Evolutionary conservation across 2,113 vertebrate genomes (phyloP).

Genomic region (Silurus glanis): DNA sequence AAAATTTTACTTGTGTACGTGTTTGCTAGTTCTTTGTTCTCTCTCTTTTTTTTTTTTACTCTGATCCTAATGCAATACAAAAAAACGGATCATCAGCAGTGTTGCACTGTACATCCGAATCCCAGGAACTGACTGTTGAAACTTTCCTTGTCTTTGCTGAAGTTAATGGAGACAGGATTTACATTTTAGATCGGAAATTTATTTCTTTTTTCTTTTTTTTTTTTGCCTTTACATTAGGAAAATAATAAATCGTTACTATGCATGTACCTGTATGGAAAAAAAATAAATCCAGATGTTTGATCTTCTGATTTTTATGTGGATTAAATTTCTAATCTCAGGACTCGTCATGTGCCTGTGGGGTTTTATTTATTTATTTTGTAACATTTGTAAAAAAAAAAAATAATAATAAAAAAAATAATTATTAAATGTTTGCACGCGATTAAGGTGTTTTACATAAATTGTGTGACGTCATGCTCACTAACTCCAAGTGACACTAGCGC

Average conservation of each 20-base stretch:
- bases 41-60: constrained; percentile 29
- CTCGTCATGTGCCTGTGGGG: neutral
- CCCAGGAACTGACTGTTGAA: constrained; percentile 23
- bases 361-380: neutral
- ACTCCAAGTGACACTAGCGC: neutral
- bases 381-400: too few relatives aligned
- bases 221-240: constrained; percentile 21
- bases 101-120: constrained; percentile 6
- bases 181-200: constrained; percentile 23
- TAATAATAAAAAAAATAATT: too few relatives aligned
- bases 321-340: constrained; percentile 56
- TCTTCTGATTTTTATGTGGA: constrained; percentile 52
- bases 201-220: too few relatives aligned
- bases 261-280: constrained; percentile 56
- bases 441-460: neutral
- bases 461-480: neutral
- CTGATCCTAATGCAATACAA: constrained; percentile 51
- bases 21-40: constrained; percentile 46
- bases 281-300: constrained; percentile 54
- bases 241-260: constrained; percentile 51
- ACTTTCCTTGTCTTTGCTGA: constrained; percentile 24
- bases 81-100: constrained; percentile 27
- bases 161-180: constrained; percentile 30
- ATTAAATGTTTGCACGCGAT: too few relatives aligned
- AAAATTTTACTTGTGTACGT: constrained; percentile 37